Conservation (phyloP, 2,888 invertebrate genomes). For the Pristionchus maxplancki region DNA sequence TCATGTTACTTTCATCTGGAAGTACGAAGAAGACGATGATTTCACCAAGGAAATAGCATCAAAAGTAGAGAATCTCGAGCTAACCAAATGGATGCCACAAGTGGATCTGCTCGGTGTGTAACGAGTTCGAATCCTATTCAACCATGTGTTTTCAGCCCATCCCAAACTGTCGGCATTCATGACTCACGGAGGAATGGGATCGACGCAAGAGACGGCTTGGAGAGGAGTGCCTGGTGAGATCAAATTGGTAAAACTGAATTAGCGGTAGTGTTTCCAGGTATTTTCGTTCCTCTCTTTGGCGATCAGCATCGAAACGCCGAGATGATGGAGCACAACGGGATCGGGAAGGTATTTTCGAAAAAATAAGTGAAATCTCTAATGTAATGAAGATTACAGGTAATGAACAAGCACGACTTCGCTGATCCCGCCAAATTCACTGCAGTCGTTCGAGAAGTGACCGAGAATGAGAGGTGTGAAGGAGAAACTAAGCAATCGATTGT, state of each 20-base stretch:
- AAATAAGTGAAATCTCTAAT: no score
- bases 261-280: background rate
- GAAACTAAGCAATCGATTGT: background rate
- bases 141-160: constrained; percentile 10
- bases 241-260: no score
- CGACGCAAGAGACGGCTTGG: background rate
- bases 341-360: background rate
- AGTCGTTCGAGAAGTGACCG: background rate
- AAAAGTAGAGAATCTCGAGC: constrained; percentile 6
- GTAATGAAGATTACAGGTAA: no score
- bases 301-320: constrained; percentile 39
- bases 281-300: constrained; percentile 20
- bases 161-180: background rate
- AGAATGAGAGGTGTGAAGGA: background rate
- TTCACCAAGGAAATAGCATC: background rate
- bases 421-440: constrained; percentile 2
- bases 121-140: no score
- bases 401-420: background rate
- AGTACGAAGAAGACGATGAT: constrained; percentile 32
- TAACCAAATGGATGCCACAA: constrained; percentile 45
- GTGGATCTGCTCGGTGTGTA: background rate
- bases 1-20: constrained; percentile 44
- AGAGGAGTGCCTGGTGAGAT: background rate
- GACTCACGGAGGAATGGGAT: constrained; percentile 45
- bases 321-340: constrained; percentile 39